Percentiles rank a stretch among this genome's conserved stretches.
Conservation (phyloP, 2,888 invertebrate species). For the Drosophila kokeensis region DNA sequence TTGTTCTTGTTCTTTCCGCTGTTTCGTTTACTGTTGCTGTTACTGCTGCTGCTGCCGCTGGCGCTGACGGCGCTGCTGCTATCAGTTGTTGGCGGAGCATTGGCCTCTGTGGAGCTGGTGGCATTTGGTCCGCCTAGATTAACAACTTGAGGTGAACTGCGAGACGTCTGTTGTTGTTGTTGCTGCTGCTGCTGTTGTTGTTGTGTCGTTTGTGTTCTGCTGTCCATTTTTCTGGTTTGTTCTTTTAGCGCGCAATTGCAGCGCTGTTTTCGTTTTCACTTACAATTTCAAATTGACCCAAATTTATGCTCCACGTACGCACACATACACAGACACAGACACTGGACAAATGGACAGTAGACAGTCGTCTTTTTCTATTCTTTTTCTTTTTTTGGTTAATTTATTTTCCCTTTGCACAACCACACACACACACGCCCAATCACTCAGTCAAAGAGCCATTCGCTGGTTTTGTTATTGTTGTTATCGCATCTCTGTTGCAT, state of each 20-base stretch:
- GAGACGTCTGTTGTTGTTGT: conserved; percentile 56
- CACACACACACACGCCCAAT: conserved; percentile 26
- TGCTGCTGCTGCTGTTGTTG: conserved; percentile 47
- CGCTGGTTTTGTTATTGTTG: conserved; percentile 52
- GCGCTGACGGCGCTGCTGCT: not conserved
- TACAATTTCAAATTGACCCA: conserved; percentile 64
- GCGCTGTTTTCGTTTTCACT: conserved; percentile 50
- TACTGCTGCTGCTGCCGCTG: conserved; percentile 7
- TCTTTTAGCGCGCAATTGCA: conserved; percentile 31
- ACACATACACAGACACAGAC: conserved; percentile 43
- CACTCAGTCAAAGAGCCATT: conserved; percentile 33
- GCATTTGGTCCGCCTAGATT: conserved; percentile 69
- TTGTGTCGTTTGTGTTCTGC: conserved; percentile 48
- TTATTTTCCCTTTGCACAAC: conserved; percentile 45
- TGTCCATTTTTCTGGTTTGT: conserved; percentile 50
- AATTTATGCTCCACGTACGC: conserved; percentile 64
- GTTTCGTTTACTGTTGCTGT: conserved; percentile 29
- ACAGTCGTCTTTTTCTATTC: conserved; percentile 26
- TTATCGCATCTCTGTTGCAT: conserved; percentile 50
- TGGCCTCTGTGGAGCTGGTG: conserved; percentile 40
- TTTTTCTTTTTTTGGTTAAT: conserved; percentile 45
- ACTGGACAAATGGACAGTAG: conserved; percentile 32
- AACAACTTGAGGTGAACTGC: conserved; percentile 57
- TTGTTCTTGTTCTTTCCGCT: conserved; percentile 55
- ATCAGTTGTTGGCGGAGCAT: conserved; percentile 22